Conservation (phyloP, 2,113 vertebrate species). For the Epinephelus lanceolatus region DNA sequence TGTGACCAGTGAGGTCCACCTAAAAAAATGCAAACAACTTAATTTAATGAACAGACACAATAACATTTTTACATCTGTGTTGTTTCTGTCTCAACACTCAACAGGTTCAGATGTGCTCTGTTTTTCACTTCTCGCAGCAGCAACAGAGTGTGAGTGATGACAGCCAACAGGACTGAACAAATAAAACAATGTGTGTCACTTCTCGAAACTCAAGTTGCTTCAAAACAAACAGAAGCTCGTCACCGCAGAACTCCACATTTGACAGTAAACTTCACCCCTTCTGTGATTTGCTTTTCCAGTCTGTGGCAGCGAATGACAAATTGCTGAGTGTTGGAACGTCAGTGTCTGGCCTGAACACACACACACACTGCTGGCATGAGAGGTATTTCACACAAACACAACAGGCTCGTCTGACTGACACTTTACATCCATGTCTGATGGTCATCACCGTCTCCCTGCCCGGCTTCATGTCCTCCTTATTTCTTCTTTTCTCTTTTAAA, state of each 20-base stretch:
- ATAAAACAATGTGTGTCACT: neutral
- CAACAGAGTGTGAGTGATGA: neutral
- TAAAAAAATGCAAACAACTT: conserved; percentile 64
- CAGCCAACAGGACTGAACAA: neutral
- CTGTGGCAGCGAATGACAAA: neutral
- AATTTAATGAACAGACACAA: neutral
- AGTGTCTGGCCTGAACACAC: neutral
- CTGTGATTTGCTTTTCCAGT: neutral
- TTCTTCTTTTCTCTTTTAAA: too few species aligned
- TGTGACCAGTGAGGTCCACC: conserved; percentile 98
- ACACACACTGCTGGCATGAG: conserved; percentile 8
- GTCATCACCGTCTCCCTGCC: too few species aligned
- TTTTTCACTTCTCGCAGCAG: neutral
- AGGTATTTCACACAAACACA: conserved; percentile 39
- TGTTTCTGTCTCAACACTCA: neutral
- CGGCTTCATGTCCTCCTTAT: neutral
- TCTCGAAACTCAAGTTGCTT: neutral
- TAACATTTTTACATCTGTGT: neutral
- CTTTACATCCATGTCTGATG: neutral
- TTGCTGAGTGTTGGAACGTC: conserved; percentile 1
- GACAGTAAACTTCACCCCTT: neutral
- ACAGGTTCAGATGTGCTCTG: neutral
- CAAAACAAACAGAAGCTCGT: neutral
- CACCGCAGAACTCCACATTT: neutral
- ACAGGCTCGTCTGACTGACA: neutral